phyloP scores from a whole-genome alignment of 2,797 vertebrate genomes.

The Macrochelys suwanniensis region DNA sequence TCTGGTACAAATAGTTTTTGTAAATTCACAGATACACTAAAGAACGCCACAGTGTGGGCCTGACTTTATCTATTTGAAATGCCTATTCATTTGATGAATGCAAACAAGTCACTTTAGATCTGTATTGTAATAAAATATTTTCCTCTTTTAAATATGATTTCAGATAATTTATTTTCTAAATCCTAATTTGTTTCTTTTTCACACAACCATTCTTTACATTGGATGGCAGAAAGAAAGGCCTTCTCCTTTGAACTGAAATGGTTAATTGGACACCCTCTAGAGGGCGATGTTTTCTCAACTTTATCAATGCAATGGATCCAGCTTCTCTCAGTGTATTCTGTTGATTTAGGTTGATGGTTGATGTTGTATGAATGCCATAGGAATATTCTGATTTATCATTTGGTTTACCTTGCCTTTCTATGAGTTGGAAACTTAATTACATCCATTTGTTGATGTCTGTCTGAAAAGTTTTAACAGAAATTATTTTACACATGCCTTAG shows the following conservation, averaged over 20 bases:
- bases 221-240: not conserved
- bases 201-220: not conserved
- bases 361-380: conserved; percentile 12
- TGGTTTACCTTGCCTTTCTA: not conserved
- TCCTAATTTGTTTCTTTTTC: accelerated
- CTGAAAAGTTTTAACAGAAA: not conserved
- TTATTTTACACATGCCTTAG: not conserved
- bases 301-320: not conserved
- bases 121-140: not conserved
- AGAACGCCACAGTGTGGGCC: too few relatives aligned
- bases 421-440: not conserved
- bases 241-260: not conserved
- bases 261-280: conserved; percentile 67
- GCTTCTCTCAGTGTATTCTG: not conserved
- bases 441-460: not conserved
- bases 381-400: not conserved
- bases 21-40: not conserved
- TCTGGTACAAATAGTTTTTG: accelerated
- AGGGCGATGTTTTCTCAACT: conserved; percentile 78
- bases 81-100: not conserved
- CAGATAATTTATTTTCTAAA: accelerated
- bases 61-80: too few relatives aligned
- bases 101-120: not conserved
- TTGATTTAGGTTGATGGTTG: not conserved
- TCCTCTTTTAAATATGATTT: not conserved